A percentile compares a stretch with the other conserved stretches of the same genome.
These are phyloP conservation scores for Gambusia affinis DNA, from an alignment of 2,113 vertebrate genomes.

Conservation along the genomic window DNA sequence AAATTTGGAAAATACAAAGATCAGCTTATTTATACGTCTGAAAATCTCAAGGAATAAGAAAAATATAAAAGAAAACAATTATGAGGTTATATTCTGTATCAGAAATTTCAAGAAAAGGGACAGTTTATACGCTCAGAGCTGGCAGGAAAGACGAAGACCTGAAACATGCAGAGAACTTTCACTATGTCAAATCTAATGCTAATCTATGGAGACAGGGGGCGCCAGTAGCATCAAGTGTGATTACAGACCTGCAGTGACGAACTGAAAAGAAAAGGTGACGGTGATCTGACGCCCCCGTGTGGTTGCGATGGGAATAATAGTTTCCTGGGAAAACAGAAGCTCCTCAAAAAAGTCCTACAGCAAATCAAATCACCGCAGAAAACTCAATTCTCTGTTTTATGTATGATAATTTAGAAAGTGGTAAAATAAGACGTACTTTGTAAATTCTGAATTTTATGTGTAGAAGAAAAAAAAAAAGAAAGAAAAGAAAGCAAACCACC, in stretches of 20 bases:
- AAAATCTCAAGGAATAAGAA: conserved; percentile 79
- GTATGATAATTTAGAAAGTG: conserved; percentile 52
- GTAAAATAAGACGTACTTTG: conserved; percentile 52
- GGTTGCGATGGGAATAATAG: conserved; percentile 61
- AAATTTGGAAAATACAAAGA: conserved; percentile 88
- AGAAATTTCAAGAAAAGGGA: conserved; percentile 72
- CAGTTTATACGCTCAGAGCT: conserved; percentile 55
- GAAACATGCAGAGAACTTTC: conserved; percentile 65
- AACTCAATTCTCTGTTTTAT: conserved; percentile 11
- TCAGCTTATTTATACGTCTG: conserved; percentile 82
- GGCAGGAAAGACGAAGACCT: conserved; percentile 51
- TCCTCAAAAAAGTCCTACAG: conserved; percentile 13
- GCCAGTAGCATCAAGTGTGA: not conserved
- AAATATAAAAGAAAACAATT: conserved; percentile 82
- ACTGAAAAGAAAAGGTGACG: conserved; percentile 46
- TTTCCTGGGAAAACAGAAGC: conserved; percentile 39
- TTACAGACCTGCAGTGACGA: conserved; percentile 41
- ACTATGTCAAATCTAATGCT: conserved; percentile 45
- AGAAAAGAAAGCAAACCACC: conserved; percentile 63
- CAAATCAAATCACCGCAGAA: conserved; percentile 41
- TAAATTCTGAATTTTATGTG: conserved; percentile 47
- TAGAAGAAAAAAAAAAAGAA: conserved; percentile 66
- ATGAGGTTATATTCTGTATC: conserved; percentile 79
- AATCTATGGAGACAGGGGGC: not conserved
- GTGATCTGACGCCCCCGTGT: conserved; percentile 63